phyloP scores from a whole-genome alignment of 1,140 invertebrate species.

The Drepana arcuata region DNA sequence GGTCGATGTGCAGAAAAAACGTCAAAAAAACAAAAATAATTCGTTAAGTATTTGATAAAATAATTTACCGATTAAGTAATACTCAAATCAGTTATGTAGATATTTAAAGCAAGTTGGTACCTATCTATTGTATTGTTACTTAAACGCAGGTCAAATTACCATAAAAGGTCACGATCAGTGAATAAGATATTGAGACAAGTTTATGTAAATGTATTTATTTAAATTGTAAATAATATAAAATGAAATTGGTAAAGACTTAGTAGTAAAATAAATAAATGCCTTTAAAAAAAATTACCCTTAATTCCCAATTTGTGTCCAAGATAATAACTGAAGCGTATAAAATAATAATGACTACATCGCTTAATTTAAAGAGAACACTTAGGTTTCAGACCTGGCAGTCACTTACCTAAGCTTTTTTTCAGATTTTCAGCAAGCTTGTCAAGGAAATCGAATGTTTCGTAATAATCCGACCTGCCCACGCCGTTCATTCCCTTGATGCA shows the following conservation, averaged over 20 bases:
- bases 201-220: constrained; percentile 16
- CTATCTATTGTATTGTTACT: no score
- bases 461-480: constrained; percentile 89
- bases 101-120: no score
- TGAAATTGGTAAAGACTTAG: background rate
- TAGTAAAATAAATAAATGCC: constrained; percentile 45
- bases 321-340: constrained; percentile 12
- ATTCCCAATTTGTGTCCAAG: constrained; percentile 27
- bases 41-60: no score
- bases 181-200: no score
- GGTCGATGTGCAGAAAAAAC: no score
- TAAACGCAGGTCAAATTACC: no score
- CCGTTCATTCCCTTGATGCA: constrained; percentile 95
- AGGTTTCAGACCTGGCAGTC: constrained; percentile 27
- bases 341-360: background rate
- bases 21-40: no score
- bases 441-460: constrained; percentile 98
- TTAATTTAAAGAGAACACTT: constrained; percentile 38
- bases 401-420: constrained; percentile 72
- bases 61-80: no score
- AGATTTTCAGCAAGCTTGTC: constrained; percentile 96
- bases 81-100: no score
- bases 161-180: no score
- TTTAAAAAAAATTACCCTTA: constrained; percentile 35
- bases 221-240: constrained; percentile 14